Percentiles rank a stretch among this genome's conserved stretches.
Conservation (phyloP, 1,140 invertebrate genomes). For the Leptonema lineaticorne region DNA sequence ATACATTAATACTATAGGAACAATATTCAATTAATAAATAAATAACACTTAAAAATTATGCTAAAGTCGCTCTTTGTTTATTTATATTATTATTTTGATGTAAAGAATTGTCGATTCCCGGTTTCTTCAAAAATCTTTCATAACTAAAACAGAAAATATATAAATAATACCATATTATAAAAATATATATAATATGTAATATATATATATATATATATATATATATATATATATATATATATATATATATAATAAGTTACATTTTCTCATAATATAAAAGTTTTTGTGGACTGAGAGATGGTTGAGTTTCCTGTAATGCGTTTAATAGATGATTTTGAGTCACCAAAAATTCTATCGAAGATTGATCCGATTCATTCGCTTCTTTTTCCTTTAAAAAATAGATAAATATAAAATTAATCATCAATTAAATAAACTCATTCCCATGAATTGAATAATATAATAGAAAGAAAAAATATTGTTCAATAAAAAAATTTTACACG, state of each 20-base stretch:
- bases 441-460: neutral
- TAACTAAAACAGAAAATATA: slow-evolving; percentile 44
- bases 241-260: slow-evolving; percentile 49
- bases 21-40: too few species aligned
- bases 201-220: slow-evolving; percentile 17
- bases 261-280: slow-evolving; percentile 64
- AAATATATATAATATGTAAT: slow-evolving; percentile 24
- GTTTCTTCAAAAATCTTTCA: slow-evolving; percentile 44
- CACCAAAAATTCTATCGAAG: slow-evolving; percentile 42
- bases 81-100: neutral
- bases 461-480: neutral
- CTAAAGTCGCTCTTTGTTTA: slow-evolving; percentile 43
- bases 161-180: slow-evolving; percentile 26
- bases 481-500: neutral
- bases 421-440: too few species aligned
- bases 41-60: too few species aligned
- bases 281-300: slow-evolving; percentile 65
- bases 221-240: slow-evolving; percentile 13
- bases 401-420: neutral
- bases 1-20: too few species aligned
- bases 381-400: slow-evolving; percentile 1
- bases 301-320: slow-evolving; percentile 63
- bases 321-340: slow-evolving; percentile 57
- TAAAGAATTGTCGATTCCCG: slow-evolving; percentile 9
- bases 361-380: slow-evolving; percentile 8